Conservation (phyloP, 2,888 invertebrate species). For the Deilephila elpenor region DNA sequence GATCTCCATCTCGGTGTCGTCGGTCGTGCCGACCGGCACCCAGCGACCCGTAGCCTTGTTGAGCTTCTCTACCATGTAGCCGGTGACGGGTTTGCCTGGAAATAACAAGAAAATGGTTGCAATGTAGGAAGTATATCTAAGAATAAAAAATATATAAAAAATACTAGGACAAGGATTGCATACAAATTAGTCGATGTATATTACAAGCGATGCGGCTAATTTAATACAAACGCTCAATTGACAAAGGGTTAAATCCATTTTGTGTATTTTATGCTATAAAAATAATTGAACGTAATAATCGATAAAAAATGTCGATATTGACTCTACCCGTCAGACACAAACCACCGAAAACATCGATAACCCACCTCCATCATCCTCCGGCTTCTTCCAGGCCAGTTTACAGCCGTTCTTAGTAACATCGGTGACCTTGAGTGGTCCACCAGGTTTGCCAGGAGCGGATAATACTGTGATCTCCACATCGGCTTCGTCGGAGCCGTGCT, state of each 20-base stretch:
- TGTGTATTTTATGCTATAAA: background rate
- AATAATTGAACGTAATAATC: background rate
- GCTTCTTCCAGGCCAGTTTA: constrained; percentile 96
- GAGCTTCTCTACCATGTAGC: constrained; percentile 96
- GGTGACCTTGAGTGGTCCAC: constrained; percentile 94
- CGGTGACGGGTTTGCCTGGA: constrained; percentile 91
- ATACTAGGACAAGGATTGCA: too few relatives aligned
- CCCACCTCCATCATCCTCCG: constrained; percentile 95
- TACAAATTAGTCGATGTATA: too few relatives aligned
- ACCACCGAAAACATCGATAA: constrained; percentile 27
- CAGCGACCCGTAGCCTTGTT: constrained; percentile 96
- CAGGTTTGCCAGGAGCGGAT: constrained; percentile 92
- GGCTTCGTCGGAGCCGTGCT: constrained; percentile 96
- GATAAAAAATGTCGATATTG: background rate
- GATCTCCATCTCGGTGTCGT: constrained; percentile 93
- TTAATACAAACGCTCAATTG: too few relatives aligned
- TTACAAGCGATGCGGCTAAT: too few relatives aligned
- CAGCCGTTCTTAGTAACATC: constrained; percentile 96
- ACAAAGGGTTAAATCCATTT: too few relatives aligned
- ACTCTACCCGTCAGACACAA: background rate
- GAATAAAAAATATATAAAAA: background rate
- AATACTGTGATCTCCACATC: constrained; percentile 96
- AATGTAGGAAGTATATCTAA: background rate
- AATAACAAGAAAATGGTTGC: background rate
- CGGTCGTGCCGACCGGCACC: constrained; percentile 96